Base-by-base conservation (phyloP, 2,797 vertebrate genomes). In the Siniperca scherzeri region DNA sequence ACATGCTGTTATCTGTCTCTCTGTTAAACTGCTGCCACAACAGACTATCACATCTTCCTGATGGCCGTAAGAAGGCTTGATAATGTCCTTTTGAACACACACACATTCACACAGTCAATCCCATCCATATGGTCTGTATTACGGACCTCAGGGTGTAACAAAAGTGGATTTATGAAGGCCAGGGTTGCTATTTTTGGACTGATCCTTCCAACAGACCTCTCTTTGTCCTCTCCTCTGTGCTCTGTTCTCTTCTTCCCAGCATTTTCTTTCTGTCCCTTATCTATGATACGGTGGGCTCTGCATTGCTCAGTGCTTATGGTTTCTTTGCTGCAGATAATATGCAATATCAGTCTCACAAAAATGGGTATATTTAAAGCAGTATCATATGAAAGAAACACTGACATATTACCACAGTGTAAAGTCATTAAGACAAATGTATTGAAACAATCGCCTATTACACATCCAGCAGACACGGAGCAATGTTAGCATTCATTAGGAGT, bases 271-370 rank as follows among this genome's bases (percentile, higher is more conserved):
- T 95, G 95, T 94, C 94, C 80, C 97, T 99, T 99, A 99, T 99
- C 98, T 98, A 81, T 80, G 87, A 94, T 90, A 96, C 95, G 96
- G 96, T 96, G 97, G 97, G 96, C 96, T 96, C 96, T 96, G 95
- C 96, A 95, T 96, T 96, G 91, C 92, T 93, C 87, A 84, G 89
- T 92, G 87, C 90, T 83, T 90, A 85, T 90, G 85, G 91, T 91
- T 88, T 93, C 74, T 88, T 84, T 81, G 88, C 75, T 89, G 81
- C 36, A 36, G 30, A 30, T 30, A 30, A 30, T 30, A 30, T 30
- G 30, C 30, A 30, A 30, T 30, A 30, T 13, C 9, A 33, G 13
- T 67, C 27, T 42, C 7, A 17, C 33, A 53, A 42, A 70, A 62
- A 3, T 22, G 7, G 2, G 21, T 57, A 7, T 38, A 57, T 74